Percentiles rank a stretch among this genome's conserved stretches.
Conservation (phyloP, 2,113 vertebrate genomes). For the Orcinus orca region DNA sequence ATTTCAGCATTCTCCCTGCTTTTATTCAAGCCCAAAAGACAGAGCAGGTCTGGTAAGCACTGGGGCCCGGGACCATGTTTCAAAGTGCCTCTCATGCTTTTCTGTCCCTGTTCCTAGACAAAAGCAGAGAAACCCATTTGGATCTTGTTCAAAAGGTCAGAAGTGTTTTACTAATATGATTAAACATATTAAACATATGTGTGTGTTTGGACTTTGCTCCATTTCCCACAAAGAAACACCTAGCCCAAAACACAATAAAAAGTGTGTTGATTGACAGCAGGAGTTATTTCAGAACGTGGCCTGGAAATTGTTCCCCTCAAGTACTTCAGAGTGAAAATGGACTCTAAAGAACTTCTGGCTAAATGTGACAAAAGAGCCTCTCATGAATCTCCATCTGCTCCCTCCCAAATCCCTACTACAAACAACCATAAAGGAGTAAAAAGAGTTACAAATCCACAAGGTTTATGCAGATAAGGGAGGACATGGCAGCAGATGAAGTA, state of each 20-base stretch:
- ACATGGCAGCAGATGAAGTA: not conserved
- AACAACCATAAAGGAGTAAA: not conserved
- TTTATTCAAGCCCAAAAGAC: conserved; percentile 55
- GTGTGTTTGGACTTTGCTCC: conserved; percentile 20
- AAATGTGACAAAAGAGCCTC: not conserved
- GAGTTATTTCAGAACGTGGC: not conserved
- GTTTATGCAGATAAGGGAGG: not conserved
- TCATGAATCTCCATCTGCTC: conserved; percentile 10
- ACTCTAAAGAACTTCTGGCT: not conserved
- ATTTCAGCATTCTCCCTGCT: conserved; percentile 60
- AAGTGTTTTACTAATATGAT: not conserved
- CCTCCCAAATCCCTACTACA: not conserved
- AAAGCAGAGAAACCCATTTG: not conserved
- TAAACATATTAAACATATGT: not conserved
- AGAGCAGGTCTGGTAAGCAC: conserved; percentile 37
- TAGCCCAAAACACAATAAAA: conserved; percentile 15
- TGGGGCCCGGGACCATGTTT: not conserved
- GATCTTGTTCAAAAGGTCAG: conserved; percentile 30
- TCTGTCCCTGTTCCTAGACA: not conserved
- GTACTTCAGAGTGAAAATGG: not conserved
- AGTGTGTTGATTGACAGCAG: conserved; percentile 15
- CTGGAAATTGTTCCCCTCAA: not conserved
- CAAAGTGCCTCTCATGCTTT: not conserved
- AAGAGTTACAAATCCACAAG: not conserved
- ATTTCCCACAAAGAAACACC: conserved; percentile 11